Evolutionary conservation across 2,113 vertebrate genomes (phyloP).

Genomic region (Phycodurus eques): DNA sequence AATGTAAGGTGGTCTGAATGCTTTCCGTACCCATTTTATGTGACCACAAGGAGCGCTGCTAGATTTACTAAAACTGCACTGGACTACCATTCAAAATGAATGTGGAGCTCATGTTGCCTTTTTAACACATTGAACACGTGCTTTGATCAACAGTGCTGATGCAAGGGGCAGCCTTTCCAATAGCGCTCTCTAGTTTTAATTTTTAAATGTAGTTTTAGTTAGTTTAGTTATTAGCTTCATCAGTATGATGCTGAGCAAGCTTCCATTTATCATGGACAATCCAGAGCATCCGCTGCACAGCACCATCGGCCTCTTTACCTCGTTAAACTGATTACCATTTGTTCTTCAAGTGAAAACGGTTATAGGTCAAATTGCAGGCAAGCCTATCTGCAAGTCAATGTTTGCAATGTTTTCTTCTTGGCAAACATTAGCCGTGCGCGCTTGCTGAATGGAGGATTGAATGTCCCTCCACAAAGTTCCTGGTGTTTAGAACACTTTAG

Average conservation of each 20-base stretch:
- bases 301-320: not conserved
- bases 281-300: not conserved
- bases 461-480: conserved; percentile 10
- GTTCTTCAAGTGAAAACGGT: not conserved
- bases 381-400: not conserved
- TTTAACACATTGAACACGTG: not conserved
- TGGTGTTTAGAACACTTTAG: conserved; percentile 38
- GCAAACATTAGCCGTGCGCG: not conserved
- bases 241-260: not conserved
- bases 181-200: not conserved
- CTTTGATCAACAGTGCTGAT: not conserved
- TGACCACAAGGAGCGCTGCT: not conserved
- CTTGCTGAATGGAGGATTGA: conserved; percentile 4
- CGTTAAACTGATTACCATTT: not conserved
- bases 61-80: not conserved
- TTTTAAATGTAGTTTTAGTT: not conserved
- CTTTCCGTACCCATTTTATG: too few relatives aligned
- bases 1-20: too few relatives aligned
- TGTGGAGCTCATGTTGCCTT: not conserved
- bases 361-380: not conserved
- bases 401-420: not conserved
- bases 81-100: not conserved
- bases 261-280: not conserved
- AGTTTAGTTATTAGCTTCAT: not conserved
- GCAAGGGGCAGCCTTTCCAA: not conserved